Evolutionary conservation across 2,888 invertebrate genomes (phyloP).

Genomic region (Sylvicola cinctus): DNA sequence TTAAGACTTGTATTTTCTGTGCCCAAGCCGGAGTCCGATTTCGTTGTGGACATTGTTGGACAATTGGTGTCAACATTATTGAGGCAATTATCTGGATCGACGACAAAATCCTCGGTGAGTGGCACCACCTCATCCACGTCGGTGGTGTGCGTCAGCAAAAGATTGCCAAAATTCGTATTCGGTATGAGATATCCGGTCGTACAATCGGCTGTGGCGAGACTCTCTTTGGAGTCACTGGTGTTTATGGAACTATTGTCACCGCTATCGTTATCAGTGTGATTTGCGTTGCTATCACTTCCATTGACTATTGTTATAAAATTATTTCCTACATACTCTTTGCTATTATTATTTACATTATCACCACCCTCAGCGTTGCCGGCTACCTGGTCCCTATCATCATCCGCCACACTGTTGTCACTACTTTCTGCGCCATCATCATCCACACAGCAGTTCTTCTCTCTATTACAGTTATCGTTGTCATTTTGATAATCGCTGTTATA

Average conservation of each 20-base stretch:
- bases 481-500: conserved; percentile 3
- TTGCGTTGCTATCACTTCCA: conserved; percentile 1
- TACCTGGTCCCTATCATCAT: conserved; percentile 3
- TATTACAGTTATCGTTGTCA: conserved; percentile 5
- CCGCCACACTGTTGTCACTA: conserved; percentile 1
- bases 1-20: conserved; percentile 52
- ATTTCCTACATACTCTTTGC: background rate
- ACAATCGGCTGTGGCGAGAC: conserved; percentile 20
- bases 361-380: conserved; percentile 2
- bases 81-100: no score
- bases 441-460: conserved; percentile 12
- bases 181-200: conserved; percentile 24
- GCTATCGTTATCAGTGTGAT: background rate
- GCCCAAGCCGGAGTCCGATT: conserved; percentile 42
- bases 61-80: no score
- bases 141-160: conserved; percentile 13
- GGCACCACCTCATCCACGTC: no score
- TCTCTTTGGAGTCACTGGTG: conserved; percentile 5
- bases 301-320: background rate
- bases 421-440: conserved; percentile 12
- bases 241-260: conserved; percentile 2
- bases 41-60: no score
- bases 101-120: no score
- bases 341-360: background rate
- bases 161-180: conserved; percentile 25